Conservation (phyloP, 2,888 invertebrate genomes). For the Tubulanus polymorphus region DNA sequence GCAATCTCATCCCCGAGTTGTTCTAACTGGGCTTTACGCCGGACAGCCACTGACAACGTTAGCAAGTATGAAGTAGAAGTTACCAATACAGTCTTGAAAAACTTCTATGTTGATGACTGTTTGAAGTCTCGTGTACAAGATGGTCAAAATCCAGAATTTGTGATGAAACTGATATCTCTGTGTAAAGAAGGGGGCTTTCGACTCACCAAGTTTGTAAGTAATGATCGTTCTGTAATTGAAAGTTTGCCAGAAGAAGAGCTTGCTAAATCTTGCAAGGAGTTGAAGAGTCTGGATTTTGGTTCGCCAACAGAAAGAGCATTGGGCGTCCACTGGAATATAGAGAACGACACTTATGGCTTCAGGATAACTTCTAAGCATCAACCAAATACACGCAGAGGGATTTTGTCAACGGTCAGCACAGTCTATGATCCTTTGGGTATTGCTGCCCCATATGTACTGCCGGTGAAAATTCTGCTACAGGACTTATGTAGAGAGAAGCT, state of each 20-base stretch:
- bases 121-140: conserved; percentile 3
- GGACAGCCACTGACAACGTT: neutral
- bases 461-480: conserved; percentile 9
- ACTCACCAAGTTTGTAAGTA: conserved; percentile 10
- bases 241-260: conserved; percentile 11
- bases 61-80: neutral
- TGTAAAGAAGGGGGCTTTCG: conserved; percentile 8
- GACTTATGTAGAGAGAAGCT: conserved; percentile 6
- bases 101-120: conserved; percentile 12
- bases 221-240: conserved; percentile 4
- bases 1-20: conserved; percentile 8
- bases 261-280: conserved; percentile 6
- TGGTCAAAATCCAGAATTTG: too few relatives aligned
- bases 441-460: conserved; percentile 13
- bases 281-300: neutral
- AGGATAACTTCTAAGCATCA: conserved; percentile 2
- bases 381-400: conserved; percentile 11
- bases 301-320: conserved; percentile 6
- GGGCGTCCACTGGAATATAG: conserved; percentile 13
- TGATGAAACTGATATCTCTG: too few relatives aligned
- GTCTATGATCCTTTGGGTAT: conserved; percentile 17
- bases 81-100: neutral
- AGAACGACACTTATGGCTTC: conserved; percentile 12
- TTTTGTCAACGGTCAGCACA: conserved; percentile 13
- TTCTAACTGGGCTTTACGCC: conserved; percentile 1